Evolutionary conservation across 92 coral and sea anemone species (phyloP).

Genomic region (Heliopora coerulea): DNA sequence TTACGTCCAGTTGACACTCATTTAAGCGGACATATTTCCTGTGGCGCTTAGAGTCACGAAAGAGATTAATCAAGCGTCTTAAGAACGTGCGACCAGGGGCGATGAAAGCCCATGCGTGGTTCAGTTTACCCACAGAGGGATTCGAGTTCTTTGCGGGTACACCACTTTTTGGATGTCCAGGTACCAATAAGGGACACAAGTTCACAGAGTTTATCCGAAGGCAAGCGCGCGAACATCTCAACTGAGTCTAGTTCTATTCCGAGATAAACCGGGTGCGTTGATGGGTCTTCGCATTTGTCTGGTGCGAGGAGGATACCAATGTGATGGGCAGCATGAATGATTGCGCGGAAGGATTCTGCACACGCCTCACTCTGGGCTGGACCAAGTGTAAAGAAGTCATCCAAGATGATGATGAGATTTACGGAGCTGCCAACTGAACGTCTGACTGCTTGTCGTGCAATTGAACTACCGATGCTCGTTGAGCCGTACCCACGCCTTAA

Average conservation of each 20-base stretch:
- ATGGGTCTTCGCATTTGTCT: slow-evolving; percentile 29
- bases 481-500: too few species aligned
- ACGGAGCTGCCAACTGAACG: too few species aligned
- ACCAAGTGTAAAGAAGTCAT: slow-evolving; percentile 33
- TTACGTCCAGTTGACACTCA: slow-evolving; percentile 44
- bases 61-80: slow-evolving; percentile 52
- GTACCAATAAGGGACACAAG: neutral
- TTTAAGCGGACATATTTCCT: slow-evolving; percentile 50
- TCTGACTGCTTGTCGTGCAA: too few species aligned
- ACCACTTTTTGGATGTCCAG: neutral
- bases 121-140: slow-evolving; percentile 55
- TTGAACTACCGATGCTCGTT: too few species aligned
- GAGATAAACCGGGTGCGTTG: slow-evolving; percentile 1
- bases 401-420: too few species aligned
- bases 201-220: slow-evolving; percentile 8
- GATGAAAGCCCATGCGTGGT: slow-evolving; percentile 47
- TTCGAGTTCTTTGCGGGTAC: slow-evolving; percentile 41
- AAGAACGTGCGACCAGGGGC: slow-evolving; percentile 57
- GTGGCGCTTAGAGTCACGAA: slow-evolving; percentile 35
- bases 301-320: slow-evolving; percentile 33
- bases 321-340: neutral
- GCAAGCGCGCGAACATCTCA: slow-evolving; percentile 1
- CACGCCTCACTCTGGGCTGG: slow-evolving; percentile 4
- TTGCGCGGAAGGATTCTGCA: neutral
- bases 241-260: slow-evolving; percentile 33